A percentile compares a stretch with the other conserved stretches of the same genome.
These are phyloP conservation scores for Bombus waltoni DNA, from an alignment of 1,140 invertebrate species.

Conservation along the genomic window DNA sequence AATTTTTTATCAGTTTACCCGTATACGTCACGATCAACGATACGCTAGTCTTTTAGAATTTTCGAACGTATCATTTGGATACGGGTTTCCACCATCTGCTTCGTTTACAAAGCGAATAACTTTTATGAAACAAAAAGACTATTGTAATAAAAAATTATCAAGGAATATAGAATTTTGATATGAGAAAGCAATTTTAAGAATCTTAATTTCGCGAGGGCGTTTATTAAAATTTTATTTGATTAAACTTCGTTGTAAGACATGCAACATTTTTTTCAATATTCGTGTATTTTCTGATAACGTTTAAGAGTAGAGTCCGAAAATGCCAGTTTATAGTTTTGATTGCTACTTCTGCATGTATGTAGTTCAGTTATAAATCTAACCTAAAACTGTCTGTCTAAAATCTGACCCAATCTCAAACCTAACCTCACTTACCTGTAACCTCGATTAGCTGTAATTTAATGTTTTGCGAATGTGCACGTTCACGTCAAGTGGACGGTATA, in stretches of 20 bases:
- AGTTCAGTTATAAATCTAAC: neutral
- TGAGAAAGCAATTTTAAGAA: neutral
- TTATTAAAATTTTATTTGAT: neutral
- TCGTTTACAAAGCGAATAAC: neutral
- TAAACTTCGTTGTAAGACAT: too few relatives aligned
- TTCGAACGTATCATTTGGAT: conserved; percentile 1
- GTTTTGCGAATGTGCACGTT: neutral
- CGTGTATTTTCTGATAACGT: neutral
- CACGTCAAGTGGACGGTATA: too few relatives aligned
- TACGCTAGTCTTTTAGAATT: neutral
- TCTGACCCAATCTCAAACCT: neutral
- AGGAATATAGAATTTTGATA: neutral
- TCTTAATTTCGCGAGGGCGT: neutral
- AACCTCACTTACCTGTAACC: neutral
- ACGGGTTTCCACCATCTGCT: conserved; percentile 14
- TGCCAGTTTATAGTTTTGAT: neutral
- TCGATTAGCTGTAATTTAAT: neutral
- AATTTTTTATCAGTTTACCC: conserved; percentile 26
- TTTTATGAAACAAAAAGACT: neutral
- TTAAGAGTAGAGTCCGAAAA: neutral
- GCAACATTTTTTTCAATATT: neutral
- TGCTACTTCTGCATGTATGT: neutral
- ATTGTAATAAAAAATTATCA: accelerated
- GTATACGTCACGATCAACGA: conserved; percentile 5
- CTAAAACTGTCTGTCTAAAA: neutral